Evolutionary conservation across 2,797 vertebrate species (phyloP).

Genomic region (Myripristis jacobus): DNA sequence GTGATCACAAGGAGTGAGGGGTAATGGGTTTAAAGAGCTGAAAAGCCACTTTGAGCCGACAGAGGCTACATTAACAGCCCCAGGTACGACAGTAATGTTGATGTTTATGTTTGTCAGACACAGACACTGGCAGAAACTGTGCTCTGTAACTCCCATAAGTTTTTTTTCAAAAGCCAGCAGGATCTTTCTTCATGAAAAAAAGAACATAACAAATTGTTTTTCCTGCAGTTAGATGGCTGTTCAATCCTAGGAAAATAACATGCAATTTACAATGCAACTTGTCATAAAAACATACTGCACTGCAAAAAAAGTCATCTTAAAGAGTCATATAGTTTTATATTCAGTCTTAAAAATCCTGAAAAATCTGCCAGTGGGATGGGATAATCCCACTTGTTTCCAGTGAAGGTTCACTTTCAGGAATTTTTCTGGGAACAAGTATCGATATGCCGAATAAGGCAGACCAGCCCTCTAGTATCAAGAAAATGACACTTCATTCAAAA

Average conservation of each 20-base stretch:
- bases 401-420: too few relatives aligned
- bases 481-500: too few relatives aligned
- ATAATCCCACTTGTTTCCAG: too few relatives aligned
- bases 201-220: slow-evolving; percentile 8
- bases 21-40: slow-evolving; percentile 57
- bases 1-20: background rate
- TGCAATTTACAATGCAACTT: background rate
- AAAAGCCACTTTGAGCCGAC: slow-evolving; percentile 36
- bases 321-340: too few relatives aligned
- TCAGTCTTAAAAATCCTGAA: too few relatives aligned
- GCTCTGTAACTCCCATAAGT: slow-evolving; percentile 5
- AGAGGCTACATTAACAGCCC: slow-evolving; percentile 33
- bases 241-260: slow-evolving; percentile 4
- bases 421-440: too few relatives aligned
- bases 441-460: too few relatives aligned
- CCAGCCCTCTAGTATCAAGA: too few relatives aligned
- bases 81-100: slow-evolving; percentile 25
- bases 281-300: slow-evolving; percentile 16
- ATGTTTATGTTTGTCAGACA: slow-evolving; percentile 22
- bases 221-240: background rate
- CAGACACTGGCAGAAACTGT: background rate
- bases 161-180: slow-evolving; percentile 12
- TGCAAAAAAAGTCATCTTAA: too few relatives aligned
- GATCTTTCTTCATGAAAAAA: background rate
- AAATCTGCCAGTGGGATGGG: too few relatives aligned